A percentile compares a stretch with the other conserved stretches of the same genome.
phyloP scores from a whole-genome alignment of 2,888 invertebrate species.

The Podabrus alpinus region DNA sequence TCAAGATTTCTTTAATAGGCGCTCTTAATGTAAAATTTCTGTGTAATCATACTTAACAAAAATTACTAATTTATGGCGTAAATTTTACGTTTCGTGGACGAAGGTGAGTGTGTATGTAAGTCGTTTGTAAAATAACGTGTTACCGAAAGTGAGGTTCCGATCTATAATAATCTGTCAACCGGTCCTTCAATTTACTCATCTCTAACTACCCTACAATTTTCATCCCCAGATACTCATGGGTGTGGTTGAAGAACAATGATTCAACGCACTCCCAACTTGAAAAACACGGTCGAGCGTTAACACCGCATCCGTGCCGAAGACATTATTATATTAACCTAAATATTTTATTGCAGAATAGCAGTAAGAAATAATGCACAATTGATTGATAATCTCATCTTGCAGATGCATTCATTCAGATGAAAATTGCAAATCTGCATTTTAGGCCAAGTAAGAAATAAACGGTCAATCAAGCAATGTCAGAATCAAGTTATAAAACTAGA shows the following conservation, averaged over 20 bases:
- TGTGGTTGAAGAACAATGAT: conserved; percentile 3
- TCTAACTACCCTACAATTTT: conserved; percentile 1
- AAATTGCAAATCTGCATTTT: not conserved
- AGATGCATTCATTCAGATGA: too few relatives aligned
- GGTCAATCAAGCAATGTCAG: not conserved
- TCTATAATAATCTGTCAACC: conserved; percentile 2
- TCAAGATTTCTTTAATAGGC: not conserved
- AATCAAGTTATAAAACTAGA: not conserved
- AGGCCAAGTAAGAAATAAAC: not conserved
- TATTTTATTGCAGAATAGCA: not conserved
- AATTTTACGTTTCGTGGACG: not conserved
- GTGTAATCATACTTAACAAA: not conserved
- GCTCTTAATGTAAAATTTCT: not conserved
- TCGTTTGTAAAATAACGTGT: not conserved
- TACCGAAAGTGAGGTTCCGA: not conserved
- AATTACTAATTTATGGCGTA: not conserved
- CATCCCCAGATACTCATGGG: not conserved
- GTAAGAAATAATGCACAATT: not conserved
- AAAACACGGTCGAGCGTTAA: not conserved
- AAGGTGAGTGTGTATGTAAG: not conserved
- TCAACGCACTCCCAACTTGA: not conserved
- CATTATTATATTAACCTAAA: not conserved
- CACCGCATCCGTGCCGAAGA: not conserved
- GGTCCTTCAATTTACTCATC: not conserved
- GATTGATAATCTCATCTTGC: not conserved